Evolutionary conservation across 2,113 vertebrate genomes (phyloP).

Genomic region (Chionodraco myersi): DNA sequence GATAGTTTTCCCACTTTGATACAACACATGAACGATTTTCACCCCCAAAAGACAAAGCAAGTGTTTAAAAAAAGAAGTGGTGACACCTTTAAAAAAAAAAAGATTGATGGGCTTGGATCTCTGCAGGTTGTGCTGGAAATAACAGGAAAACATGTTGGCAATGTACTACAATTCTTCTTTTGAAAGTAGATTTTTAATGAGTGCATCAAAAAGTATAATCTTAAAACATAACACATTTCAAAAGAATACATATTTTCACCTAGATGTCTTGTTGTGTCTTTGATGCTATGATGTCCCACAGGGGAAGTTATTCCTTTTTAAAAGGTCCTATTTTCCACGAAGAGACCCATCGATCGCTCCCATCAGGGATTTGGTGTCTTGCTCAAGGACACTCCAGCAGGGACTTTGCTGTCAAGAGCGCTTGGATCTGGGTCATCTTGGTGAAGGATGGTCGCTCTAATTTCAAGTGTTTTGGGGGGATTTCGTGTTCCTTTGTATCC

Average conservation of each 20-base stretch:
- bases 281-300: not conserved
- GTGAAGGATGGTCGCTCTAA: conserved; percentile 42
- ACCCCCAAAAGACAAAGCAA: conserved; percentile 9
- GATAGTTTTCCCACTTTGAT: conserved; percentile 38
- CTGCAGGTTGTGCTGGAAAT: conserved; percentile 15
- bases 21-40: conserved; percentile 34
- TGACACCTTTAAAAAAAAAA: conserved; percentile 1
- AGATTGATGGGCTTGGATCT: conserved; percentile 35
- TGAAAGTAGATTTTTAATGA: not conserved
- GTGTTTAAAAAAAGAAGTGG: not conserved
- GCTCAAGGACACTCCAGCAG: conserved; percentile 57
- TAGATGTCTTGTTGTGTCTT: not conserved
- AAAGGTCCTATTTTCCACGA: conserved; percentile 7
- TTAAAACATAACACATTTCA: not conserved
- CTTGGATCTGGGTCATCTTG: conserved; percentile 44
- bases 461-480: not conserved
- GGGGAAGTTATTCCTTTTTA: not conserved
- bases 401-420: conserved; percentile 24
- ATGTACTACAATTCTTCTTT: not conserved
- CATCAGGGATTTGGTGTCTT: conserved; percentile 31
- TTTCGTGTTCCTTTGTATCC: not conserved
- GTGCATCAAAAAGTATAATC: not conserved
- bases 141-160: not conserved
- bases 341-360: conserved; percentile 36
- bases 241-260: not conserved